A percentile compares a stretch with the other conserved stretches of the same genome.
Conservation (phyloP, 1,140 invertebrate species). For the Philopotamus ludificatus region DNA sequence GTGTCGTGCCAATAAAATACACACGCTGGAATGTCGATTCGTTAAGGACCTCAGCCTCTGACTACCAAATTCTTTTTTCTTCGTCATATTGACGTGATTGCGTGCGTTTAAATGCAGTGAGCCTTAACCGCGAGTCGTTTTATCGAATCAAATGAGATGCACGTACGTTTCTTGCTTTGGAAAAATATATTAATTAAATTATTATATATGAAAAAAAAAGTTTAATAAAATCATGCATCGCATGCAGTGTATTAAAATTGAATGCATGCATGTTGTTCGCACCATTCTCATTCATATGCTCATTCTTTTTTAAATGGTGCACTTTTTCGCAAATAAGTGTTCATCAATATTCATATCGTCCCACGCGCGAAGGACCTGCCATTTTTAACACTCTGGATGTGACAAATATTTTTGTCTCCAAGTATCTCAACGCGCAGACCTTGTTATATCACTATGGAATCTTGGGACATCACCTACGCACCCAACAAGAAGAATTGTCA, state of each 20-base stretch:
- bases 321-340: neutral
- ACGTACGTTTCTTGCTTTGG: conserved; percentile 4
- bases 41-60: conserved; percentile 19
- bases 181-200: no score
- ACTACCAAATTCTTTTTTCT: neutral
- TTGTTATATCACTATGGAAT: no score
- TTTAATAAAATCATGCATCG: no score
- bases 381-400: no score
- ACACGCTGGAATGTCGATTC: conserved; percentile 29
- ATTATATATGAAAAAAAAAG: no score
- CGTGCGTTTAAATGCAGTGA: conserved; percentile 20
- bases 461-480: no score
- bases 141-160: conserved; percentile 15
- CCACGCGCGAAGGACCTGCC: conserved; percentile 9
- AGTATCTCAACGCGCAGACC: no score
- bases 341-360: conserved; percentile 22
- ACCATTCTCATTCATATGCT: no score
- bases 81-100: conserved; percentile 18
- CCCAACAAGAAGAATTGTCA: no score
- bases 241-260: no score
- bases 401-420: no score
- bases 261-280: no score
- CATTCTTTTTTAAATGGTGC: neutral
- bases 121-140: conserved; percentile 8
- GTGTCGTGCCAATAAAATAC: conserved; percentile 34